Base-by-base conservation (phyloP, 2,113 vertebrate species). In the Tretioscincus oriximinensis region DNA sequence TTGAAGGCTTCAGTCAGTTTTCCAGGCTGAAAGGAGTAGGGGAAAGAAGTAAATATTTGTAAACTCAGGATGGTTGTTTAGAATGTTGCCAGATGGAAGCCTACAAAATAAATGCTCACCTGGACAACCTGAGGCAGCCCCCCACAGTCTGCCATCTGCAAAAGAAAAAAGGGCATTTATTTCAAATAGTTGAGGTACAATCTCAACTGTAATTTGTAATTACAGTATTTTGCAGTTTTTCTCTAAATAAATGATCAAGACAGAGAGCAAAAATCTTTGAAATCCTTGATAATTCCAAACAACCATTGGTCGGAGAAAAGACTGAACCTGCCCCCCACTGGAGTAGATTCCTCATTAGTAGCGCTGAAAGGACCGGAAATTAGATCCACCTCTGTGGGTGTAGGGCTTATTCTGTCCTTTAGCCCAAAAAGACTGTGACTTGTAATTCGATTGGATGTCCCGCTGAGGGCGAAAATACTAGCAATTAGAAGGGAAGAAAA, bases 1-100 rank as follows among this genome's bases (percentile, higher is more conserved):
- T 98, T 99, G 93, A 99, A 99, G 77, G 98, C 97, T 93, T 98
- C 97, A 0, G 98, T 98, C 90, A 99, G 94, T 93, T 99, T 99
- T 81, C 97, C 96, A 26, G 95, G 95, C 95, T 96, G 84, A 45
- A 84, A 84, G 58, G 87, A 81, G 85, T 88, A 85, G 86, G 64
- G 84, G 61, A 88, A 2, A 0, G 67, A 45, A 73, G 90, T 88
- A 93, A 63, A 71, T 11, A 22, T 0, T 21, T 84, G 82, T 47
- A 82, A 68, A 47, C 72, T 12, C 72, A 47, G 61, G n/a, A 60
- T 5, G 51, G 76, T 51, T 9, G n/a, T 3, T 29, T 41, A 24
- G 68, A 22, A 75, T 16, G n/a, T 20, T 14, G 64, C 1, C 28
- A 6, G 47, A 41, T 1, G 22, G 78, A 9, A 65, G 74, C 18